Base-by-base conservation (phyloP, 1,140 invertebrate species). In the Camponotus vicinus region DNA sequence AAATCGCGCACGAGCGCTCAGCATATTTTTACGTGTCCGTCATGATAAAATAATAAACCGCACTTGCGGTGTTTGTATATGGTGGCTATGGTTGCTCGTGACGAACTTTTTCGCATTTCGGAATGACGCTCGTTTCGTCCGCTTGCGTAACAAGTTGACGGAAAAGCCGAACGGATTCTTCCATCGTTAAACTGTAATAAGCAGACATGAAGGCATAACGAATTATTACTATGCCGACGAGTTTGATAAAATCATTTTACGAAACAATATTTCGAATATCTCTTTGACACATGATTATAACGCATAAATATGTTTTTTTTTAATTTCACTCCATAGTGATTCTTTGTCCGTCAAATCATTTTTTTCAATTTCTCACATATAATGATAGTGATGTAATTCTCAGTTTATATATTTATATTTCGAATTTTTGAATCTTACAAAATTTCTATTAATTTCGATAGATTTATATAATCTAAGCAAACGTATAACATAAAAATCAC, bases 11-110 rank as follows among this genome's bases (percentile, higher is more conserved):
- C 18, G 40, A 21, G n/a, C 7, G 34, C 49, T 42, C 67, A 52
- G 21, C 40, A 82, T 52, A 52, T 57, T 82, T 82, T 82, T 73
- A 73, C 34, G 15, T 40, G 63, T 42, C 8, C 34, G 55, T 40
- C 55, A 52, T 52, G 67, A 82, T 82, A 73, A 82, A 82, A 73
- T 73, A 59, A 73, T 82, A 82, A 73, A 73, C 52, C 79, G 67
- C 79, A 59, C 21, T 73, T 57, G 66, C 21, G 78, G 67, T 82
- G 42, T 57, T 21, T 55, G 66, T 27, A 18, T 32, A 77, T 63
- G 21, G 57, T 21, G 21, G 76, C n/a, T 27, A 69, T 21, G 15
- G 37, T 40, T 70, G 77, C 52, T 52, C 49, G 49, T 18, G 49
- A 34, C 34, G 21, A 42, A 67, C 37, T 27, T 42, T 27, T 34